Conservation (phyloP, 2,113 vertebrate genomes). For the Rhizomys pruinosus region DNA sequence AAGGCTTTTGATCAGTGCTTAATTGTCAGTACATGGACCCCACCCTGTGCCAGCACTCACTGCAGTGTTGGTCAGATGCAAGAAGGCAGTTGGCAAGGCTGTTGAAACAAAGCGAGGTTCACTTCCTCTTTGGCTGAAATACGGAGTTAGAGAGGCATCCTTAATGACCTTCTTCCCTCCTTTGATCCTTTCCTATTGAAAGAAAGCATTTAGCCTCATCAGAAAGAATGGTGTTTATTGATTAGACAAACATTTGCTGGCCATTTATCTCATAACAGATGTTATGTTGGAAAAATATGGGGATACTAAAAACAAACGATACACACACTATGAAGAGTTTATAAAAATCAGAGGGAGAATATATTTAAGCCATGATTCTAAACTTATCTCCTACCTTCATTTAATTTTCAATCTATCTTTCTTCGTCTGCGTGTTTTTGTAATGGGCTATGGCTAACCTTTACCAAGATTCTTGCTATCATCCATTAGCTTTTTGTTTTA, state of each 20-base stretch:
- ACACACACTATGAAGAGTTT: background rate
- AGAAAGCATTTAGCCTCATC: background rate
- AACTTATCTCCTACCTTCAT: background rate
- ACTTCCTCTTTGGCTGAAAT: background rate
- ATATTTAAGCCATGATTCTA: background rate
- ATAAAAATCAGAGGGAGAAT: background rate
- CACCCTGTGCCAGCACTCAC: background rate
- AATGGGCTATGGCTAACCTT: background rate
- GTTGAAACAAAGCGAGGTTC: background rate
- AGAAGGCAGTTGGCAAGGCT: background rate
- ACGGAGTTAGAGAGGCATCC: background rate
- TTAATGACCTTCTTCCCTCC: background rate
- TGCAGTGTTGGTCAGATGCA: background rate
- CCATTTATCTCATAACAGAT: background rate
- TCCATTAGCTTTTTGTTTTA: background rate
- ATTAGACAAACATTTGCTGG: background rate
- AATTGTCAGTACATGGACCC: background rate
- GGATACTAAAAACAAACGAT: no score
- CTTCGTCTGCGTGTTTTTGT: background rate
- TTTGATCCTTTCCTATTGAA: background rate
- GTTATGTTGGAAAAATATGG: background rate
- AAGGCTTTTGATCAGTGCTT: constrained; percentile 43
- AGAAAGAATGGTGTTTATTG: background rate
- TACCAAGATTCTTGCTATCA: background rate
- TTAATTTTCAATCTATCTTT: background rate